Evolutionary conservation across 2,888 invertebrate genomes (phyloP), one percentile per base, ranked within the genome.

Genomic region (Melangyna quadrimaculata): DNA sequence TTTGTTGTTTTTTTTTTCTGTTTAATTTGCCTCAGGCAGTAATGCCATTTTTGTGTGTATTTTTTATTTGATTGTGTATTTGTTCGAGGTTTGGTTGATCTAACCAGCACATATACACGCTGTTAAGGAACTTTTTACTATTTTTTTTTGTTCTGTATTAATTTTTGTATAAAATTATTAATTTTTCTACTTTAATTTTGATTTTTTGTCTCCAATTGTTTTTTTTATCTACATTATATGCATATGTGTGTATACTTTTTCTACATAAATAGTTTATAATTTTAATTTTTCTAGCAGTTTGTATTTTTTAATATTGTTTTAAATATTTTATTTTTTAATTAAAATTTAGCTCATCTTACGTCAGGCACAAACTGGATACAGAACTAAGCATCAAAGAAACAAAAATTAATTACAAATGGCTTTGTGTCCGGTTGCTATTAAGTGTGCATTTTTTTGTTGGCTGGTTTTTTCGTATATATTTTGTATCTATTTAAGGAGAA

Each of bases 291-390:
- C 75, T 84, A 78, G 37, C 51, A 73, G 55, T 78, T 59, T 67
- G 55, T 67, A 67, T 67, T 43, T 63, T 73, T 69, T 67, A 32
- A 35, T 37, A n/a, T 40, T 12, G 55, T 22, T 14, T 65, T 65
- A 4, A 4, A 4, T 27, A 1, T 40, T 40, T 43, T 8, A 43
- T 17, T 3, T 37, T 69, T 48, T 65, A 37, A 71, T 82, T 80
- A 48, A 80, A 77, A 59, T 82, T 82, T 78, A 82, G 87, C 87
- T 82, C 87, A 87, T 87, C 82, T 87, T 87, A 87, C 82, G 48
- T 87, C 82, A 87, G 82, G 87, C 87, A 87, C 87, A 87, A 74
- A 74, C 81, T 73, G 86, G 81, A 86, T 81, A 77, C 81, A 86
- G 70, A 86, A 70, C 32, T 83, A 35, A 69, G 69, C 73, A 57